phyloP scores from a whole-genome alignment of 2,888 invertebrate species.

The Trichacis sp. region DNA sequence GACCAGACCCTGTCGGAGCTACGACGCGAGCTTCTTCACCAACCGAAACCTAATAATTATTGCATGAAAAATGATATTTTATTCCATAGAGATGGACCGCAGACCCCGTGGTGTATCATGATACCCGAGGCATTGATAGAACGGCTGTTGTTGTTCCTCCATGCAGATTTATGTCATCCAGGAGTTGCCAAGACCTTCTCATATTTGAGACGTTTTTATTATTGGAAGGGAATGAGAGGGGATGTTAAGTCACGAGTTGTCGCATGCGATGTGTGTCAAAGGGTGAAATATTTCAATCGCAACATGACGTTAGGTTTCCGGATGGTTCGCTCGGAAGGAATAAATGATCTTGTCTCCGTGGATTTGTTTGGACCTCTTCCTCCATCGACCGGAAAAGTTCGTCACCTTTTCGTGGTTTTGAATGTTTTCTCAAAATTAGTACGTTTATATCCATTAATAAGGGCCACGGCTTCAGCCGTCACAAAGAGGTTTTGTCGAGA shows the following conservation, averaged over 20 bases:
- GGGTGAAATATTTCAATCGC: not conserved
- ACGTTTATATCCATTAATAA: not conserved
- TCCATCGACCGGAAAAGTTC: not conserved
- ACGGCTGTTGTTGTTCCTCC: too few relatives aligned
- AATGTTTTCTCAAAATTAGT: too few relatives aligned
- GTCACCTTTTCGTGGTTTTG: not conserved
- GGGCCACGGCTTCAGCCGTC: not conserved
- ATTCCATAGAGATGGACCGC: too few relatives aligned
- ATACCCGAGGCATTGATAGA: too few relatives aligned
- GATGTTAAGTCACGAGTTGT: not conserved
- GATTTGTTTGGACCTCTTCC: slow-evolving; percentile 4
- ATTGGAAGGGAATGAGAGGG: not conserved
- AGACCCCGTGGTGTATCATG: too few relatives aligned
- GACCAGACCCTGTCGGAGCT: too few relatives aligned
- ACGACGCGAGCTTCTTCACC: too few relatives aligned
- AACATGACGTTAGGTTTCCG: not conserved
- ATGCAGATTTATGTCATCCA: too few relatives aligned
- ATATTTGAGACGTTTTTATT: not conserved
- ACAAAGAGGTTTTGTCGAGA: not conserved
- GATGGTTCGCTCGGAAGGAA: not conserved
- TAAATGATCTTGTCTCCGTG: too few relatives aligned
- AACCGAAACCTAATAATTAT: too few relatives aligned
- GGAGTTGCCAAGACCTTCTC: not conserved
- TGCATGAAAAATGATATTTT: too few relatives aligned
- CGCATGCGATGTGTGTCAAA: too few relatives aligned